Conservation (phyloP, 2,113 vertebrate genomes). For the Rhynchomys soricoides region DNA sequence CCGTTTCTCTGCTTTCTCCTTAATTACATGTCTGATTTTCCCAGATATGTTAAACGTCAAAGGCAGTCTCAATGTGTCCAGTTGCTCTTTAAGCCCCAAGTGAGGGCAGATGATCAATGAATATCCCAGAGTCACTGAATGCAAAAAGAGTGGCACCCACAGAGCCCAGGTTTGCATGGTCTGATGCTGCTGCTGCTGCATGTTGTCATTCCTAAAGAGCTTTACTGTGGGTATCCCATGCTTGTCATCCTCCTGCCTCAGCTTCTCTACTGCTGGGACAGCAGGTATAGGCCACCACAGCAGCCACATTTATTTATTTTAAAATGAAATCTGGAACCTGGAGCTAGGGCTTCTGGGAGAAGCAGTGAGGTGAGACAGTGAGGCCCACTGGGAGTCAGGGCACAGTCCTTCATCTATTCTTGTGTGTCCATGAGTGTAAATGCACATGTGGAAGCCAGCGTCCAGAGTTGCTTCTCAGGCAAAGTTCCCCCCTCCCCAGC, state of each 20-base stretch:
- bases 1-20: rapidly evolving
- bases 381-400: not conserved
- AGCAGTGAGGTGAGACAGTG: rapidly evolving
- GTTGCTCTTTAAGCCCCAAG: not conserved
- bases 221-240: not conserved
- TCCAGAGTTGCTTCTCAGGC: not conserved
- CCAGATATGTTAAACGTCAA: not conserved
- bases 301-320: not conserved
- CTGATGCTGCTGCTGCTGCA: not conserved
- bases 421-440: not conserved
- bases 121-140: not conserved
- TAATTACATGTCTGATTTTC: not conserved
- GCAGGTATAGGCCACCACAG: too few relatives aligned
- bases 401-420: not conserved
- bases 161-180: not conserved
- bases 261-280: not conserved
- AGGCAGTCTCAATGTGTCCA: not conserved
- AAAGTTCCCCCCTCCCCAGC: rapidly evolving
- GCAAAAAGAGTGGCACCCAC: rapidly evolving
- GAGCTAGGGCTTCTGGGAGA: too few relatives aligned
- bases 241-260: not conserved
- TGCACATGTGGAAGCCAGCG: not conserved
- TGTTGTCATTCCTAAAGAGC: not conserved
- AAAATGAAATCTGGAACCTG: not conserved
- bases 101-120: not conserved